Evolutionary conservation across 1,140 invertebrate genomes (phyloP).

Genomic region (Drosophila teissieri): DNA sequence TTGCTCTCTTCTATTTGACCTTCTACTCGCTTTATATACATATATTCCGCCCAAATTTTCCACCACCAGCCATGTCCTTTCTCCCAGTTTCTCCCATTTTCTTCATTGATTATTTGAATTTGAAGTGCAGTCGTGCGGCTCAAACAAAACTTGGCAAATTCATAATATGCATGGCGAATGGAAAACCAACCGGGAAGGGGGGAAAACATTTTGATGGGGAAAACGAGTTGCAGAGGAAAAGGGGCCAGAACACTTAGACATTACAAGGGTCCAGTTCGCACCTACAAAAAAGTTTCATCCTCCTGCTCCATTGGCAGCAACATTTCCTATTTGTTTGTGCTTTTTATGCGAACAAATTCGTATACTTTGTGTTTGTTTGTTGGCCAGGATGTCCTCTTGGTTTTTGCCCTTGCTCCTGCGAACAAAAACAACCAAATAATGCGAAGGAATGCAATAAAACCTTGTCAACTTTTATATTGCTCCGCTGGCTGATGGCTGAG

Average conservation of each 20-base stretch:
- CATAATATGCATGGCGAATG: conserved; percentile 41
- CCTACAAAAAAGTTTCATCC: conserved; percentile 34
- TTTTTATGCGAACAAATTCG: conserved; percentile 23
- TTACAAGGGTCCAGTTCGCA: conserved; percentile 40
- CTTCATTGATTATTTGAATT: conserved; percentile 65
- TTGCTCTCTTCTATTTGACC: not conserved
- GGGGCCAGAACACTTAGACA: conserved; percentile 19
- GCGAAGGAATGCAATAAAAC: conserved; percentile 41
- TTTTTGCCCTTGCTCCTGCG: conserved; percentile 1
- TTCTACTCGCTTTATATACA: not conserved
- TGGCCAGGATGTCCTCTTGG: conserved; percentile 35
- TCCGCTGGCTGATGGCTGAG: conserved; percentile 19
- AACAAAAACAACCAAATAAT: conserved; percentile 9
- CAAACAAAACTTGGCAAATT: conserved; percentile 31
- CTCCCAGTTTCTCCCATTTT: conserved; percentile 8
- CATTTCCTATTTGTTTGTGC: conserved; percentile 27
- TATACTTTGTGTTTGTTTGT: conserved; percentile 30
- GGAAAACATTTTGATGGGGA: not conserved
- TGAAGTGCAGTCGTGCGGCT: conserved; percentile 55
- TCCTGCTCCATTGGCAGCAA: not conserved
- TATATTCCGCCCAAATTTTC: not conserved
- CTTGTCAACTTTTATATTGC: conserved; percentile 51
- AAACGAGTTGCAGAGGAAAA: conserved; percentile 4
- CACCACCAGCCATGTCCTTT: not conserved
- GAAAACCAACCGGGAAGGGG: not conserved